Conservation (phyloP, 1,140 invertebrate species). For the Papilio xuthus region DNA sequence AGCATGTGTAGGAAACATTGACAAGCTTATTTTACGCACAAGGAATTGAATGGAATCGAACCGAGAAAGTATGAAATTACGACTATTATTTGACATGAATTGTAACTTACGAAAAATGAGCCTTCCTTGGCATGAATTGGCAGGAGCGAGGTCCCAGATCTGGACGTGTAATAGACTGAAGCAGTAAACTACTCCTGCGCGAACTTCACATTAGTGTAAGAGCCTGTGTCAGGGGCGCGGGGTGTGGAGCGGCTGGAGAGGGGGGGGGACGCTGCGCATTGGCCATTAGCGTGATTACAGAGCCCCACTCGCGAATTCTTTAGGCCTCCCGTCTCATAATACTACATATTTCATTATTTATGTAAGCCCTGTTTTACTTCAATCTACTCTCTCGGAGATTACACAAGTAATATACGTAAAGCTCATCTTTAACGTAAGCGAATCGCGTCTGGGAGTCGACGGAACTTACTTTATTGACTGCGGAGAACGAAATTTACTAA, state of each 20-base stretch:
- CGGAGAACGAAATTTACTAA: slow-evolving; percentile 24
- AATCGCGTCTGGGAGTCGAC: slow-evolving; percentile 32
- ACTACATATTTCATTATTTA: slow-evolving; percentile 81
- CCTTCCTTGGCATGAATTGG: not conserved
- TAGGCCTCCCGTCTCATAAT: slow-evolving; percentile 79
- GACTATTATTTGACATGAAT: not conserved
- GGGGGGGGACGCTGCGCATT: slow-evolving; percentile 66
- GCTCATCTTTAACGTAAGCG: slow-evolving; percentile 48
- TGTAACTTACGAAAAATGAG: not conserved
- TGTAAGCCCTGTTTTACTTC: slow-evolving; percentile 76
- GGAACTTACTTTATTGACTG: slow-evolving; percentile 37
- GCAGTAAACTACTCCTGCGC: slow-evolving; percentile 65
- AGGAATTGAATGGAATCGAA: not conserved
- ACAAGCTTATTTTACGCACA: not conserved
- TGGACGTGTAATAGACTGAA: slow-evolving; percentile 67
- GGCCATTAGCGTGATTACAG: slow-evolving; percentile 80
- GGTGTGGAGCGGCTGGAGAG: slow-evolving; percentile 35
- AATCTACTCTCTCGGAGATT: slow-evolving; percentile 74
- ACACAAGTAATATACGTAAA: slow-evolving; percentile 64
- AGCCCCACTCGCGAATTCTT: slow-evolving; percentile 75
- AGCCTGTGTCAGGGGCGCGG: slow-evolving; percentile 59
- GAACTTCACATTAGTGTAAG: slow-evolving; percentile 73
- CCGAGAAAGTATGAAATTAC: not conserved
- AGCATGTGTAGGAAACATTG: not conserved
- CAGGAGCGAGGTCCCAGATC: slow-evolving; percentile 33